Evolutionary conservation across 2,113 vertebrate species (phyloP), one percentile per base, ranked within the genome.

Genomic region (Arizona elegans): DNA sequence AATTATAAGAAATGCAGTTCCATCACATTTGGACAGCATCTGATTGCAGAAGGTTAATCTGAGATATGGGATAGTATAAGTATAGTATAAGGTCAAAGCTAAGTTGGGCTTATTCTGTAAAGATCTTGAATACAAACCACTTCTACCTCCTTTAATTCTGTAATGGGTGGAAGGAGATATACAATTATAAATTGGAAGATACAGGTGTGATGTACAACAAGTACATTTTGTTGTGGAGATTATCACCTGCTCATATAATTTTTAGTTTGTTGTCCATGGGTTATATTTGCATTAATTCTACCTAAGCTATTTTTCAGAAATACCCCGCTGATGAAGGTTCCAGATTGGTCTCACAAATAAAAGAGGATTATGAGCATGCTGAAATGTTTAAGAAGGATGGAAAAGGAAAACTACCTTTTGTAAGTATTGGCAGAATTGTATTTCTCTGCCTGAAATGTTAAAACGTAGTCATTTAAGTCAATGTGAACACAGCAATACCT

Each of bases 311-410:
- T 95, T 10, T 94, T 11, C 62, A 98, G 98, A 96, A 96, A 47
- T 98, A 97, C 93, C 98, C 98, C 95, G 85, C 97, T 62, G 95
- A 92, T 58, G 97, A 96, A 92, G 96, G 96, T 96, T 97, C 97
- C 47, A 98, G 87, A 88, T 97, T 97, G 86, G 95, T 90, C 50
- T 98, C 98, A 89, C 96, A 97, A 90, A 98, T 97, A 75, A 95
- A 94, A 8, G 97, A 96, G 23, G 98, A 98, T 95, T 98, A 98
- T 91, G 97, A 97, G 17, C 98, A 98, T 81, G 98, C 96, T 59
- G 95, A 96, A 87, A 95, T 97, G n/a, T 96, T 97, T 88, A 95
- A 98, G 92, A 97, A 97, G 92, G 97, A 97, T 50, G 94, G 97
- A 89, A 97, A 98, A 70, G 97, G 94, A 5, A 98, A 94, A n/a